Base-by-base conservation (phyloP, 2,888 invertebrate genomes). In the Nebria salina region DNA sequence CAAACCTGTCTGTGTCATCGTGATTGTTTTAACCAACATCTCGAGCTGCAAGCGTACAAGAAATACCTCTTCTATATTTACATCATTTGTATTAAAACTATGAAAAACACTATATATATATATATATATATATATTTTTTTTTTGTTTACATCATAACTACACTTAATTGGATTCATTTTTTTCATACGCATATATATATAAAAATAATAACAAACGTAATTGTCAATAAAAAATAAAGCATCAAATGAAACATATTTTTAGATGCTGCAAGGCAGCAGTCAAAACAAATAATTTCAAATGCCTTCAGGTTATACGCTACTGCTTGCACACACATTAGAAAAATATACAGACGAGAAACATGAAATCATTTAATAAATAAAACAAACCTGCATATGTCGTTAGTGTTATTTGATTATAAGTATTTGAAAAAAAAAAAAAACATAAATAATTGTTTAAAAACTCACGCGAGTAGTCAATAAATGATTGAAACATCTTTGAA, bases 1-100 rank as follows among this genome's bases (percentile, higher is more conserved):
- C 84, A 85, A 87, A 87, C 87, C 86, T 87, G 87, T 87, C 86
- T 85, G 84, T 84, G 84, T 84, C 85, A 82, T 82, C 85, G 84
- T 84, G 85, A 86, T 86, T 86, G 86, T 86, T 85, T 85, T 85
- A 85, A 84, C 83, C 83, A 84, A 85, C 82, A 83, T 85, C 77
- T 82, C 81, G 85, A 85, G 86, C 87, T 87, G 87, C 54, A 54
- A 54, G 54, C 54, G 87, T 87, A 54, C 7, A 54, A 2, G 54
- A 54, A 54, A 54, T 54, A 2, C 7, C 54, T 54, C 54, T 54
- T 54, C 13, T 54, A 54, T 54, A 54, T 11, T 54, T 7, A 54
- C 54, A 54, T 54, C 54, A 54, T 54, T 7, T 54, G 54, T 54
- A 54, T 54, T 54, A 54, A 54, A 54, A 54, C 13, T 54, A 54